These are phyloP conservation scores for Ciconia nigra DNA, from an alignment of 2,797 vertebrate species.

Conservation along the genomic window DNA sequence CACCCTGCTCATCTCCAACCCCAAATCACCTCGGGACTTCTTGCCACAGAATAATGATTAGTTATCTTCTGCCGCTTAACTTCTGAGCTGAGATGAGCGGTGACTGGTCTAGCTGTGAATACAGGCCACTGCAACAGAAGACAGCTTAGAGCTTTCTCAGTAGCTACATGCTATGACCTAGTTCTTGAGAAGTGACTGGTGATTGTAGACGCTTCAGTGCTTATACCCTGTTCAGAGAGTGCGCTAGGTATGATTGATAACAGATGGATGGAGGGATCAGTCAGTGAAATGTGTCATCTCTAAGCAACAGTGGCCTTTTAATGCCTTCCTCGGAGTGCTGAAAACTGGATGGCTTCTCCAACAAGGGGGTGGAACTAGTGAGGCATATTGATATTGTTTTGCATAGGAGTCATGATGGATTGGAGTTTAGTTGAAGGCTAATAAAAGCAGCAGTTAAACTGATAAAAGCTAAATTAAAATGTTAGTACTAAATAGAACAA, in stretches of 20 bases:
- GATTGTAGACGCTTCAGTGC: background rate
- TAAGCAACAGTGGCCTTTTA: constrained; percentile 28
- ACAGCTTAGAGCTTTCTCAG: background rate
- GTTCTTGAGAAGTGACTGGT: background rate
- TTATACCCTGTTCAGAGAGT: background rate
- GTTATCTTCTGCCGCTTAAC: background rate
- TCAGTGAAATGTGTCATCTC: constrained; percentile 35
- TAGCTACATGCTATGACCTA: background rate
- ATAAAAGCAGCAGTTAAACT: constrained; percentile 40
- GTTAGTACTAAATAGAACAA: constrained; percentile 7
- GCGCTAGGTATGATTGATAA: background rate
- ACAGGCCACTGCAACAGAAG: background rate
- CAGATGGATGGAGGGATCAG: constrained; percentile 50
- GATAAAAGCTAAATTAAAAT: constrained; percentile 48
- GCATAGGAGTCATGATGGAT: background rate
- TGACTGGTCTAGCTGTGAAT: background rate
- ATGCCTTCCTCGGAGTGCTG: background rate
- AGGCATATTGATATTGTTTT: constrained; percentile 21
- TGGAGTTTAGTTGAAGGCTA: background rate
- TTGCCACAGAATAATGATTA: background rate
- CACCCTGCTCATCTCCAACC: background rate
- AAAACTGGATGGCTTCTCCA: background rate
- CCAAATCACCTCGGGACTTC: background rate
- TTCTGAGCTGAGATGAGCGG: background rate
- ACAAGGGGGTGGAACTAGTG: background rate